These are phyloP conservation scores for Sapayoa aenigma DNA, from an alignment of 2,113 vertebrate genomes.

Conservation along the genomic window DNA sequence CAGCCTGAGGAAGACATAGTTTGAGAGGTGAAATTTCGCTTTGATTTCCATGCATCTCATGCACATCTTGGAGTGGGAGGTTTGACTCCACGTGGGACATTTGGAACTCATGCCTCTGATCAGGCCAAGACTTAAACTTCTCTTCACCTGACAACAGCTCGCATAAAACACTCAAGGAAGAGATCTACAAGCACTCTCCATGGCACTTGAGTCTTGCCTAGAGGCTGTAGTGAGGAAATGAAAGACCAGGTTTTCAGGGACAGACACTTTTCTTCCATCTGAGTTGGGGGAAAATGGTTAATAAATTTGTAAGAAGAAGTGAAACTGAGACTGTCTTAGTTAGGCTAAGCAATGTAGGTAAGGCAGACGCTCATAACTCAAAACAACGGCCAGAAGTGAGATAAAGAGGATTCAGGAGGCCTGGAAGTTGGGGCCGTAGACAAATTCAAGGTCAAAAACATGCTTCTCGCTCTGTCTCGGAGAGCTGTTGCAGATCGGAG, in stretches of 20 bases:
- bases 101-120: background rate
- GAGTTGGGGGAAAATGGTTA: no score
- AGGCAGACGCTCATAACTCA: no score
- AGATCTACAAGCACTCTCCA: rapidly evolving
- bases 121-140: background rate
- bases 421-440: no score
- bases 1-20: background rate
- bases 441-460: no score
- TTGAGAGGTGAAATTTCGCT: background rate
- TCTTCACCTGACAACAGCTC: background rate
- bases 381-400: no score
- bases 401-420: no score
- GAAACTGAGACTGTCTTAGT: no score
- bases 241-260: background rate
- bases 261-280: background rate
- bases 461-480: no score
- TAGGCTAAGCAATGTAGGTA: no score
- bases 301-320: no score
- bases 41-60: background rate
- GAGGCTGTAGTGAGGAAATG: background rate
- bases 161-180: background rate
- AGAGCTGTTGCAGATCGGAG: no score
- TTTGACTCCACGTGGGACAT: background rate
- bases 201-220: background rate
- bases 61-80: background rate